phyloP scores from a whole-genome alignment of 1,140 invertebrate species.

The Drosophila takahashii region DNA sequence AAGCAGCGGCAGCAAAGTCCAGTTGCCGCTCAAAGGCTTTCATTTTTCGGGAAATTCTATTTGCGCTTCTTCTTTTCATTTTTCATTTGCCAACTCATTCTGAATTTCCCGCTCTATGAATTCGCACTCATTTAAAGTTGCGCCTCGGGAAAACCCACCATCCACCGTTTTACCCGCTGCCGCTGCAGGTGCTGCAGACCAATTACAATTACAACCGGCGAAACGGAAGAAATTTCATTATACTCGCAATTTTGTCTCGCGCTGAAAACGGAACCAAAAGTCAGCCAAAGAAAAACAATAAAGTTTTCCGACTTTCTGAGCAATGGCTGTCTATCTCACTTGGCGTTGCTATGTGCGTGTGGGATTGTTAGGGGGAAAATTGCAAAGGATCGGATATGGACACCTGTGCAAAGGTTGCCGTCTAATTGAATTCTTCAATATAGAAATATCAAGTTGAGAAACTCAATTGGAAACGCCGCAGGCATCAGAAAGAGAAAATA shows the following conservation, averaged over 20 bases:
- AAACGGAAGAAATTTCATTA: constrained; percentile 77
- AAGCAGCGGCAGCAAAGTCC: constrained; percentile 32
- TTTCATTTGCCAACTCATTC: constrained; percentile 31
- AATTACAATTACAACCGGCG: constrained; percentile 64
- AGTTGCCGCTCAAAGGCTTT: constrained; percentile 27
- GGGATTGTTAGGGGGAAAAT: constrained; percentile 17
- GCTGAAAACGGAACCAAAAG: constrained; percentile 40
- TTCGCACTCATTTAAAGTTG: constrained; percentile 27
- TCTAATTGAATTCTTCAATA: constrained; percentile 71
- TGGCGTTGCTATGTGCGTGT: constrained; percentile 13
- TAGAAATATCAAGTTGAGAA: constrained; percentile 55
- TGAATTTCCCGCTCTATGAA: constrained; percentile 4
- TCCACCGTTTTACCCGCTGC: neutral
- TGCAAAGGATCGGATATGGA: constrained; percentile 26
- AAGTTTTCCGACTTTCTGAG: constrained; percentile 22
- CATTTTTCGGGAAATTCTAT: constrained; percentile 30
- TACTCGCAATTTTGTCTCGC: constrained; percentile 66
- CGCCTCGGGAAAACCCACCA: constrained; percentile 4
- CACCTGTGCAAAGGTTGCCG: constrained; percentile 45
- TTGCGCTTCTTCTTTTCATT: constrained; percentile 6
- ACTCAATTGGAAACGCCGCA: constrained; percentile 64
- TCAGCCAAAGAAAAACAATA: constrained; percentile 72
- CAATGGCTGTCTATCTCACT: constrained; percentile 6
- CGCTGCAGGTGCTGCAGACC: constrained; percentile 38
- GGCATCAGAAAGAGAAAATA: constrained; percentile 37